Evolutionary conservation across 2,113 vertebrate species (phyloP), one percentile per base, ranked within the genome.

Genomic region (Salvelinus fontinalis): DNA sequence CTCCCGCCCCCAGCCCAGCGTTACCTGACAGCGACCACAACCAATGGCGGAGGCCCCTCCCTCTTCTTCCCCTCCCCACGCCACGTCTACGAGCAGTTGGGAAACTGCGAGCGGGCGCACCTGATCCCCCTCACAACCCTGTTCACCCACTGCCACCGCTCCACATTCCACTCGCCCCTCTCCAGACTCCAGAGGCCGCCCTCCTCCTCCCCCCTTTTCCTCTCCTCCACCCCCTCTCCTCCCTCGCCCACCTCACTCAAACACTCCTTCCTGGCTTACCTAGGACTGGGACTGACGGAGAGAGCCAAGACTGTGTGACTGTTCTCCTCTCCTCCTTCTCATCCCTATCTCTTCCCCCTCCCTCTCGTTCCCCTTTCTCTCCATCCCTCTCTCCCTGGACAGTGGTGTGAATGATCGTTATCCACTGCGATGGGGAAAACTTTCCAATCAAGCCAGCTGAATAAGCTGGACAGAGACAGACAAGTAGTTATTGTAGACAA

Each of bases 251-350:
- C 92, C 75, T 96, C 97, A 67, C 95, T 96, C 79, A 99, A 99
- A 94, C 97, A 97, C 97, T 99, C 96, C 94, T 99, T 99, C 93
- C 93, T 99, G 62, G 97, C 97, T 90, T 99, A 98, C 87, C 96
- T 99, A 83, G 98, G 98, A 93, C 94, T 99, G 84, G 98, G 98
- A 93, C 94, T 99, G 77, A 95, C 94, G 88, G 95, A 98, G 92
- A 94, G 95, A 94, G 96, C 96, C 87, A 95, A 97, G 93, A 96
- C 97, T 91, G 94, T 96, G 89, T 99, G 94, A 98, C 85, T 18
- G 51, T 54, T 54, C 89, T 83, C 85, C 77, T 90, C 91, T 90
- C 89, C 80, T 73, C 66, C 70, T 44, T 11, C 39, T 44, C 39
- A 39, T 39, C 39, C 8, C 39, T 2, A 9, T 39, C 39, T 39